Percentiles rank a stretch among this genome's conserved stretches.
These are phyloP conservation scores for Otis tarda DNA, from an alignment of 2,113 vertebrate species.

Conservation along the genomic window DNA sequence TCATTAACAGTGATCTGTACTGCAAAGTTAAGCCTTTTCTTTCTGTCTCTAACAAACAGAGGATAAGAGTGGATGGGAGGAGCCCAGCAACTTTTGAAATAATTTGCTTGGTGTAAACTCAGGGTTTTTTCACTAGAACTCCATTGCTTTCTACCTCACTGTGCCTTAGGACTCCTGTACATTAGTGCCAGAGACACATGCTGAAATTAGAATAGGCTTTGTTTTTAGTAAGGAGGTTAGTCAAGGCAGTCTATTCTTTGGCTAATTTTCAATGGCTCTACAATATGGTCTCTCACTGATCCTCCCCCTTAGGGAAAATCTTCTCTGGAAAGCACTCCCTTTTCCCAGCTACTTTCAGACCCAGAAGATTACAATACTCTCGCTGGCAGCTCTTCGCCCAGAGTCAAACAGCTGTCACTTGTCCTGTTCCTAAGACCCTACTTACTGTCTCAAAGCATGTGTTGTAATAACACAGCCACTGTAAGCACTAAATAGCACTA, in stretches of 20 bases:
- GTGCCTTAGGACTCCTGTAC: conserved; percentile 32
- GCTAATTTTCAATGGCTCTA: conserved; percentile 8
- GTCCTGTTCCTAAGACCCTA: background rate
- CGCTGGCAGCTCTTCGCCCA: conserved; percentile 20
- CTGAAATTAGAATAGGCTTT: conserved; percentile 43
- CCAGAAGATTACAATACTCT: background rate
- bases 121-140: background rate
- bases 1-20: background rate
- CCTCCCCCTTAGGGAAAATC: conserved; percentile 50
- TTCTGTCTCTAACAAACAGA: background rate
- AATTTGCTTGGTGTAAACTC: background rate
- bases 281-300: conserved; percentile 52
- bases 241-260: conserved; percentile 51
- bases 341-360: conserved; percentile 47
- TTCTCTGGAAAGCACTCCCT: conserved; percentile 26
- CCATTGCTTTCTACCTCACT: background rate
- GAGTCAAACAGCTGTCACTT: conserved; percentile 47
- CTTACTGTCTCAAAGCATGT: background rate
- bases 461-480: background rate
- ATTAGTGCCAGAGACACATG: conserved; percentile 11
- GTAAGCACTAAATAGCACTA: background rate
- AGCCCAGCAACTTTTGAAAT: background rate
- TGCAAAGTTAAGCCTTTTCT: background rate
- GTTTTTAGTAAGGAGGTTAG: conserved; percentile 42
- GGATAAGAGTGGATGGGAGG: background rate